phyloP scores from a whole-genome alignment of 2,113 vertebrate species.

The Nycticorax nycticorax region DNA sequence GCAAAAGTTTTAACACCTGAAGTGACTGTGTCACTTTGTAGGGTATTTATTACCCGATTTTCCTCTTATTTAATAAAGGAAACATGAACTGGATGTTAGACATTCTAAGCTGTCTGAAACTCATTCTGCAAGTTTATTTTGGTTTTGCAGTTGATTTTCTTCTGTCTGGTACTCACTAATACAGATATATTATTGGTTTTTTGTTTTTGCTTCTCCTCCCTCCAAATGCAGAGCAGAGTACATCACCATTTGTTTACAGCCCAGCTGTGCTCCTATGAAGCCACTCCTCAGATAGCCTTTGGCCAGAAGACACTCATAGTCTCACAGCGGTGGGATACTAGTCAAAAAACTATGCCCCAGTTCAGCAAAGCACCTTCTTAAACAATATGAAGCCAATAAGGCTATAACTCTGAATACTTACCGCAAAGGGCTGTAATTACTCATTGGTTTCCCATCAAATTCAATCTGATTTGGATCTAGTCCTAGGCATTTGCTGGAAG shows the following conservation, averaged over 20 bases:
- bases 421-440: background rate
- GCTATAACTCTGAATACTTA: background rate
- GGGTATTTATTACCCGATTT: background rate
- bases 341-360: background rate
- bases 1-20: background rate
- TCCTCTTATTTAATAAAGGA: background rate
- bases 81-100: background rate
- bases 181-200: background rate
- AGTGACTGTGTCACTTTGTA: background rate
- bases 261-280: constrained; percentile 12
- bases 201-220: background rate
- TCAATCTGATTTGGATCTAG: constrained; percentile 20
- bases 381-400: background rate
- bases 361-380: background rate
- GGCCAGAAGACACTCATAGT: background rate
- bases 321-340: background rate
- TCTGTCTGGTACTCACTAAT: background rate
- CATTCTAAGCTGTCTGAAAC: background rate
- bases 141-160: background rate
- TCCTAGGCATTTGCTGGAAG: constrained; percentile 16
- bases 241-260: background rate
- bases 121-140: background rate
- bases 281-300: background rate
- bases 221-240: background rate
- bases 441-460: constrained; percentile 19